Base-by-base conservation (phyloP, 2,888 invertebrate species). In the Marronus borbonicus region DNA sequence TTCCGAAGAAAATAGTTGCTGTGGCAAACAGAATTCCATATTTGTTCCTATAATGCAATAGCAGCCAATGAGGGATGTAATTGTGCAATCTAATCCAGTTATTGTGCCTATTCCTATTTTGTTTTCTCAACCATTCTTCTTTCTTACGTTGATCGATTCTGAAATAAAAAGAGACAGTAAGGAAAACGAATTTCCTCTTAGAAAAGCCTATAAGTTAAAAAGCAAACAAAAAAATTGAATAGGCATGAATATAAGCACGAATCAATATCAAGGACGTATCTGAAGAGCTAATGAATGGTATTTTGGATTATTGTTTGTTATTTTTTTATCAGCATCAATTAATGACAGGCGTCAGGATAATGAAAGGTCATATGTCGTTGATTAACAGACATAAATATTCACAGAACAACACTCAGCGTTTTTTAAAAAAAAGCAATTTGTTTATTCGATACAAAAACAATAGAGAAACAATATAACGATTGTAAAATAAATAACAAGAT, bases 71-170 rank as follows among this genome's bases (percentile, higher is more conserved):
- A 80, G 87, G 87, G 76, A 88, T 83, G 78, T 85, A 85, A 76
- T 87, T 84, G 80, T 84, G 89, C 84, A 88, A 80, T 78, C 83
- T 88, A 83, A 76, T 83, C 85, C 83, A 90, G 83, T 83, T 81
- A 8, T 64, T 66, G 79, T 84, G 84, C 76, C 83, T 85, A 77
- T 85, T 88, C 79, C 86, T 88, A 10, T 89, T 83, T 68, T 89
- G 89, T 14, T 89, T 88, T 64, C 88, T 86, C 79, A 90, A 88
- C 20, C 90, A 89, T 84, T 93, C 92, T 81, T 93, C 93, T 14
- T 88, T 83, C 36, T 89, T 89, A 0, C 92, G 91, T 84, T 91
- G 91, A 83, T 92, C 91, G 85, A 90, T 90, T 86, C 93, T 94
- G 85, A 58, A 58, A 58, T n/a, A 0, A 17, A n/a, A 58, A n/a